These are phyloP conservation scores for Melopsittacus undulatus DNA, from an alignment of 2,797 vertebrate genomes.

Conservation along the genomic window DNA sequence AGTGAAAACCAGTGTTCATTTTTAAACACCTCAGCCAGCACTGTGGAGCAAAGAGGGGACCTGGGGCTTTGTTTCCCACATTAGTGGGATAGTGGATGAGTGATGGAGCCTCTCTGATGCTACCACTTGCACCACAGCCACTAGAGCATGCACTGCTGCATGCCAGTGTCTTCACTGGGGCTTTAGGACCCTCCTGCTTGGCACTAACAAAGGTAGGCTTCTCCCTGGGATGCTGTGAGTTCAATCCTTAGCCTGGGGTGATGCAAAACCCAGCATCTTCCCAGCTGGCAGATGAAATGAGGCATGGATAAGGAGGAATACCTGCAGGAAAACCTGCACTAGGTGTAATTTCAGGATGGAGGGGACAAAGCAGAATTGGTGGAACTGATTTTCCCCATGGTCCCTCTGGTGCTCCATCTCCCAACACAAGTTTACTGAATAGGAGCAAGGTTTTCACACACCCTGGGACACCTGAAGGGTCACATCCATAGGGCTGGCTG, in stretches of 20 bases:
- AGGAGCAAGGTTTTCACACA: accelerated
- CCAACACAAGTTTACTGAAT: accelerated
- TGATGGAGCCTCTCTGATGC: accelerated
- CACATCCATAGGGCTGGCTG: not conserved
- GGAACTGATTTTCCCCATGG: accelerated
- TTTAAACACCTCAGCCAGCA: accelerated
- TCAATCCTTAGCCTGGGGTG: not conserved
- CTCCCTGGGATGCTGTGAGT: not conserved
- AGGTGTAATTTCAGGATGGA: not conserved
- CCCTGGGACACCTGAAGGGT: not conserved
- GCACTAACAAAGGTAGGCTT: not conserved
- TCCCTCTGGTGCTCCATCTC: not conserved
- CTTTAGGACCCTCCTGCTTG: not conserved
- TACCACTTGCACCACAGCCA: accelerated
- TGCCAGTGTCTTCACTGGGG: not conserved
- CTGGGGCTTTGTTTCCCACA: not conserved
- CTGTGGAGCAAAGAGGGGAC: not conserved
- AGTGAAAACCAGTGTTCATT: not conserved
- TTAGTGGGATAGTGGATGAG: not conserved
- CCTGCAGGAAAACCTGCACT: not conserved
- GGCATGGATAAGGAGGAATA: accelerated
- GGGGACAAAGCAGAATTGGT: not conserved
- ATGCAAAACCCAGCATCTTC: accelerated
- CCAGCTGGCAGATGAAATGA: not conserved
- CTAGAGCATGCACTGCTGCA: accelerated